Evolutionary conservation across 1,140 invertebrate species (phyloP).

Genomic region (Nephila pilipes): DNA sequence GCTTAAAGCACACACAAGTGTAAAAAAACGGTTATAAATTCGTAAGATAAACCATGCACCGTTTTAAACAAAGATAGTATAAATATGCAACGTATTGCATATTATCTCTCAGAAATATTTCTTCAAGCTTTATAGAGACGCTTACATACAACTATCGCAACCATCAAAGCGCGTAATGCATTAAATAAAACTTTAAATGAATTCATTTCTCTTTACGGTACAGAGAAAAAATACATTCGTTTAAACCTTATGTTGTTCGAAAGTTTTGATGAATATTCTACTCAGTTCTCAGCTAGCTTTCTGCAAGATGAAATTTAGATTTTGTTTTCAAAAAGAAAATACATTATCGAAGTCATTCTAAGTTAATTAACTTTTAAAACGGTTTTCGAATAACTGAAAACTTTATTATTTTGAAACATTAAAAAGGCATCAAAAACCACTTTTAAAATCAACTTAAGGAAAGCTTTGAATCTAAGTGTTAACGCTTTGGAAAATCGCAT

Average conservation of each 20-base stretch:
- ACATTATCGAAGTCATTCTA: background rate
- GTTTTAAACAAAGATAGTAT: no score
- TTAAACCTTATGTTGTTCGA: background rate
- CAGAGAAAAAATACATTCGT: background rate
- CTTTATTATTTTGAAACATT: background rate
- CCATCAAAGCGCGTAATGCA: no score
- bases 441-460: background rate
- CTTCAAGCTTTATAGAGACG: no score
- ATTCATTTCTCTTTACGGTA: background rate
- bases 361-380: background rate
- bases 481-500: no score
- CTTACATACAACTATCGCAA: no score
- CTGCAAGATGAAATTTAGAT: background rate
- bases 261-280: background rate
- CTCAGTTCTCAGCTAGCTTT: background rate
- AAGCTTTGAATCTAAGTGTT: background rate
- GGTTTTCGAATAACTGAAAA: background rate
- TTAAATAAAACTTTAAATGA: background rate
- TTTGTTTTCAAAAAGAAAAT: background rate
- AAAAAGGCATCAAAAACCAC: slow-evolving; percentile 35
- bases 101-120: no score
- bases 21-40: no score
- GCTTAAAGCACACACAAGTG: no score
- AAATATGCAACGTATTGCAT: no score
- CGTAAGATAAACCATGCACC: no score